Evolutionary conservation across 1,140 invertebrate species (phyloP), one percentile per base, ranked within the genome.

Genomic region (Bombus superbus): DNA sequence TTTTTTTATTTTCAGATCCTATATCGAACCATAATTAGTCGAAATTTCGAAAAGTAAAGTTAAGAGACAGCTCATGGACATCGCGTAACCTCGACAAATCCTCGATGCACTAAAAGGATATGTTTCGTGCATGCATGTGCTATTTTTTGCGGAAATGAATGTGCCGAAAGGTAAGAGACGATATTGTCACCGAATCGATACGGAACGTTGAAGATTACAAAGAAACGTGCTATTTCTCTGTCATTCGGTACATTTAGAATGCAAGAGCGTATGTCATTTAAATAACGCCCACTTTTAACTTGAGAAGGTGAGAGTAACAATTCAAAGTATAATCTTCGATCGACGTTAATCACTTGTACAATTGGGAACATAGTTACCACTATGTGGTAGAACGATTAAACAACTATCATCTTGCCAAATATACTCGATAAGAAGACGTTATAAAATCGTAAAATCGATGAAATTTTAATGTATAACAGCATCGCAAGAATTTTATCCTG

Each of bases 261-360:
- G 74, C n/a, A 73, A 62, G 44, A 80, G 73, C 73, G 47, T 66
- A 64, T 88, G 89, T 90, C 89, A 86, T 90, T 90, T 90, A 91
- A 88, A 90, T 86, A 83, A 80, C 89, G 86, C 77, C 89, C 83
- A 88, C 83, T 88, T 71, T 74, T 66, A 40, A 81, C 78, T 62
- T 25, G 53, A 40, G 62, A 81, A 57, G 83, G 75, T 53, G 85
- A 72, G 85, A 66, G 68, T 82, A 83, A 86, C 75, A 83, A 78
- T 59, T 66, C 42, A 10, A 59, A 86, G 71, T 72, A 32, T 42
- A 47, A 86, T 66, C 38, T 72, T 66, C 32, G 32, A 80, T 25
- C 57, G 25, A 47, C 44, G 25, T 66, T n/a, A n/a, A 62, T 28
- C 42, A 15, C 5, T 81, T 25, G 44, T 22, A 25, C 42, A 59